Evolutionary conservation across 2,113 vertebrate genomes (phyloP), one percentile per base, ranked within the genome.

Genomic region (Cercocebus atys): DNA sequence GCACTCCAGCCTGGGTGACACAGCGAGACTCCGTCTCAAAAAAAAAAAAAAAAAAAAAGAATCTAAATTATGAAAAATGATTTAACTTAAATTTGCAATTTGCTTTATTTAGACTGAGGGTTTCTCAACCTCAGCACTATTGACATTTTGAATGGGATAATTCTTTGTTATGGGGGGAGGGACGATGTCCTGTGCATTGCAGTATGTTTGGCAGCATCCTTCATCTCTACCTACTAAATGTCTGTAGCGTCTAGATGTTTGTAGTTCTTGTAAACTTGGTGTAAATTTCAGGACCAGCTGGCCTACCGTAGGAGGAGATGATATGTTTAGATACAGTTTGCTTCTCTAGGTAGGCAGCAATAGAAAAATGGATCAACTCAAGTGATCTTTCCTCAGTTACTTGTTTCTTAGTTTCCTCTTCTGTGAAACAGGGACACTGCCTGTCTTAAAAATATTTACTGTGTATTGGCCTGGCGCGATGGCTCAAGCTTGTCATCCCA

Each of bases 361-460:
- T 43, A 59, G 57, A 88, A n/a, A 85, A 95, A 66, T 89, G 61
- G 68, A 50, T 82, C 55, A 43, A 8, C 22, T 25, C 32, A 25
- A 23, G 17, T 64, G 32, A 14, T 75, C 5, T 93, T 93, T 72
- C 12, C 12, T 57, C 27, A 82, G 6, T 86, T 97, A 50, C 76
- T 86, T 94, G 43, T 72, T 88, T 32, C n/a, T 83, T 91, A 89
- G 30, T 73, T 90, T 76, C 50, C 30, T 87, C 43, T 85, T 88
- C 73, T 68, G 13, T 93, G 78, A 94, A 95, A 84, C 27, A 61
- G 55, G 32, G 8, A 88, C 8, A 50, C 2, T 50, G 27, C 7
- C 3, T 43, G 43, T 86, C 18, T 93, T 84, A 12, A 43, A 72
- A 22, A 2, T 68, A 40, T 50, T 90, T 93, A 90, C 5, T 38